These are phyloP conservation scores for Eretmochelys imbricata DNA, from an alignment of 2,113 vertebrate species.

Conservation along the genomic window DNA sequence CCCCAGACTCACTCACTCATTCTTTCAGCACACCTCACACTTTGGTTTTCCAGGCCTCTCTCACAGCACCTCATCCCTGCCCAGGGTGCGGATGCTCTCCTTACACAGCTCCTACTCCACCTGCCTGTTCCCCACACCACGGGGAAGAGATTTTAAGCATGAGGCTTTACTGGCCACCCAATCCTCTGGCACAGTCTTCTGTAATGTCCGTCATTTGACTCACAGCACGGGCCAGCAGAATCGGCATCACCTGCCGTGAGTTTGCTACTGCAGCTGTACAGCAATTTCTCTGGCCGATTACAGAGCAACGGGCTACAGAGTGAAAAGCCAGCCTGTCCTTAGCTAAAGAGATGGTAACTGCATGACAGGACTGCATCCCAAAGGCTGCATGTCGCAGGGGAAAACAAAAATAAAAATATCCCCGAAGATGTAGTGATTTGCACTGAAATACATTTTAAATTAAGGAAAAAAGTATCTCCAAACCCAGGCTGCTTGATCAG, in stretches of 20 bases:
- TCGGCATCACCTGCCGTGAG: background rate
- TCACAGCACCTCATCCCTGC: background rate
- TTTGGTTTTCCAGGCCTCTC: background rate
- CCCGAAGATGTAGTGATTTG: background rate
- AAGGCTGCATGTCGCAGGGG: background rate
- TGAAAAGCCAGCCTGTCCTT: background rate
- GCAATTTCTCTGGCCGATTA: background rate
- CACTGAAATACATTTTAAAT: background rate
- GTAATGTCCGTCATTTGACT: background rate
- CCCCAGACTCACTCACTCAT: background rate
- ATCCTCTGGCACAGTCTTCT: background rate
- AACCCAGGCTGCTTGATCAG: background rate
- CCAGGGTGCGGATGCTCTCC: accelerated
- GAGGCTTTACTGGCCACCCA: background rate
- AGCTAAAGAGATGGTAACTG: background rate
- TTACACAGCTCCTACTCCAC: background rate
- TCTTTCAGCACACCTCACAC: background rate
- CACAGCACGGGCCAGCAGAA: background rate
- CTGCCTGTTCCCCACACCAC: background rate
- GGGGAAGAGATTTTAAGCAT: background rate
- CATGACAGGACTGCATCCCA: background rate
- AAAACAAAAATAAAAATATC: background rate
- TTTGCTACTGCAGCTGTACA: background rate
- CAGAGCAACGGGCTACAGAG: background rate
- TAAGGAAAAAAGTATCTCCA: background rate